A percentile compares a stretch with the other conserved stretches of the same genome.
Conservation (phyloP, 2,888 invertebrate genomes). For the Zaprionus lineosus region DNA sequence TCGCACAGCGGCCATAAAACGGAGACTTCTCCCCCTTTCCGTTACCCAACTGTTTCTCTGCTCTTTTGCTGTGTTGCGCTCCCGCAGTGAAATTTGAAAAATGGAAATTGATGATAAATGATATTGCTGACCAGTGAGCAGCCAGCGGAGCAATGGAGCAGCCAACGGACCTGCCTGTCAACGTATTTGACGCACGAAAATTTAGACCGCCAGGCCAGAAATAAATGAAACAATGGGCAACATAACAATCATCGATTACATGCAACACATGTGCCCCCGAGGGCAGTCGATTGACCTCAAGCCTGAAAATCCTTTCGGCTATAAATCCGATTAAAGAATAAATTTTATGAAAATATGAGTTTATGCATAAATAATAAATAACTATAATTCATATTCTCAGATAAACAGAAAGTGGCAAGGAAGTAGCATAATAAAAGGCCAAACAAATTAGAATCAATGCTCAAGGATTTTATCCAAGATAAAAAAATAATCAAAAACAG, state of each 20-base stretch:
- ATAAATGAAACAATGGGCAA: conserved; percentile 39
- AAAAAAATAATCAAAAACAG: too few relatives aligned
- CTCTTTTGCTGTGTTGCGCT: conserved; percentile 26
- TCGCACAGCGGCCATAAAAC: conserved; percentile 56
- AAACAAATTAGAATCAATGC: too few relatives aligned
- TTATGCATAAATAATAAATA: too few relatives aligned
- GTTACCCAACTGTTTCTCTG: conserved; percentile 42
- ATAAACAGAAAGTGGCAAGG: too few relatives aligned
- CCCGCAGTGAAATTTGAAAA: conserved; percentile 73
- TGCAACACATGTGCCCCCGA: conserved; percentile 36
- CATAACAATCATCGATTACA: conserved; percentile 22
- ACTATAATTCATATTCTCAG: too few relatives aligned
- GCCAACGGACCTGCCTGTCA: conserved; percentile 59
- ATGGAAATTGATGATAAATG: conserved; percentile 80
- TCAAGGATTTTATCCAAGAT: too few relatives aligned
- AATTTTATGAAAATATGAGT: neutral
- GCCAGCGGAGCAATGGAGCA: conserved; percentile 32
- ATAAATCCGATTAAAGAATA: neutral
- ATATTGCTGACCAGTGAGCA: conserved; percentile 66
- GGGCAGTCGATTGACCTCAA: conserved; percentile 20
- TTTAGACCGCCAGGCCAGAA: conserved; percentile 47
- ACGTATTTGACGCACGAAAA: conserved; percentile 67
- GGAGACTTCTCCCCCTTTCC: conserved; percentile 38
- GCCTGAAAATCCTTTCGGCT: conserved; percentile 14
- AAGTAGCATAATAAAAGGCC: too few relatives aligned